Evolutionary conservation across 2,888 invertebrate genomes (phyloP).

Genomic region (Cantharis lateralis): DNA sequence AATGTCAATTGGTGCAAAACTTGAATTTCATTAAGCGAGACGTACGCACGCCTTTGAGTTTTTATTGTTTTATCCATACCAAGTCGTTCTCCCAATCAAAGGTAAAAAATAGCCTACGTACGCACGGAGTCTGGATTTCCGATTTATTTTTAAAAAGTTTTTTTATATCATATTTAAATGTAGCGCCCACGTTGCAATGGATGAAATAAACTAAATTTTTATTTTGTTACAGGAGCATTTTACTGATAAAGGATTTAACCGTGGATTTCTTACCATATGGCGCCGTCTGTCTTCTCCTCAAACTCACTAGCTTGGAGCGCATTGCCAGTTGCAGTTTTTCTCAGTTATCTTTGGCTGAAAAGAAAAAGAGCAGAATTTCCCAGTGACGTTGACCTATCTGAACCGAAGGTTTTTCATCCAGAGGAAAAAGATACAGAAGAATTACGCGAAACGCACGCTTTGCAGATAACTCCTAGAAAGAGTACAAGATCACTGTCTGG

Average conservation of each 20-base stretch:
- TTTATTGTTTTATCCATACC: background rate
- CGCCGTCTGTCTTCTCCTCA: constrained; percentile 65
- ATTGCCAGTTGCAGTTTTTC: constrained; percentile 77
- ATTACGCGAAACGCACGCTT: constrained; percentile 51
- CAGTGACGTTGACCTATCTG: constrained; percentile 69
- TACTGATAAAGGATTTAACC: constrained; percentile 64
- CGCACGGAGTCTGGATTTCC: background rate
- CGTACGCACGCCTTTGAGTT: background rate
- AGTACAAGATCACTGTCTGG: constrained; percentile 58
- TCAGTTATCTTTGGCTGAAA: constrained; percentile 83
- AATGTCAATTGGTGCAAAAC: background rate
- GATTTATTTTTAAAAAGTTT: background rate
- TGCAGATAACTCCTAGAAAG: constrained; percentile 54
- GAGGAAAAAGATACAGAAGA: constrained; percentile 55
- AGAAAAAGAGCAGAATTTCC: constrained; percentile 74
- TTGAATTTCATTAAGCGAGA: background rate
- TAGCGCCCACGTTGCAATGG: background rate
- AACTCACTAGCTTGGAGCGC: constrained; percentile 79
- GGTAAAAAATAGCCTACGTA: background rate
- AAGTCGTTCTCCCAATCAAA: background rate
- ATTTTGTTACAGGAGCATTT: constrained; percentile 51
- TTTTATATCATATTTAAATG: background rate
- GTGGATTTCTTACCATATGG: constrained; percentile 75
- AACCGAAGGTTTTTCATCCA: constrained; percentile 8
- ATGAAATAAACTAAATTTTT: background rate